These are phyloP conservation scores for Leucoraja ocellata DNA, from an alignment of 2,797 vertebrate genomes.

Conservation along the genomic window DNA sequence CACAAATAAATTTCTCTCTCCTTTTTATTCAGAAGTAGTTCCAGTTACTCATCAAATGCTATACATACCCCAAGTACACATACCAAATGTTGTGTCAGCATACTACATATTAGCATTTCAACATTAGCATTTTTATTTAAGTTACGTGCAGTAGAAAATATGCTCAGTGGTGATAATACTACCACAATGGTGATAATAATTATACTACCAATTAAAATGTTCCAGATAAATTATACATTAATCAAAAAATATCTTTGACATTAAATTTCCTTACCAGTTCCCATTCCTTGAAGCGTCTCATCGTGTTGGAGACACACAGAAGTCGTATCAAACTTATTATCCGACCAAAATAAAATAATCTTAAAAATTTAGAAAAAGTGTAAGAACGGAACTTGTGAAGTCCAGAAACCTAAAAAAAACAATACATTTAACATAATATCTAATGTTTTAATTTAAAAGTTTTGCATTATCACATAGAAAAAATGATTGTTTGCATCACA, in stretches of 20 bases:
- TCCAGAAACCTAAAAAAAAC: background rate
- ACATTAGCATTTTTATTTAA: background rate
- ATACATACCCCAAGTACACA: background rate
- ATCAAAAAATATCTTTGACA: background rate
- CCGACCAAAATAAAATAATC: constrained; percentile 48
- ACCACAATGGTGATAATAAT: background rate
- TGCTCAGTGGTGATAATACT: background rate
- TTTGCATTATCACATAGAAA: background rate
- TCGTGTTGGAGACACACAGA: constrained; percentile 51
- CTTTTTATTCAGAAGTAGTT: background rate
- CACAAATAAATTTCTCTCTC: background rate
- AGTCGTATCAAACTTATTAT: constrained; percentile 53
- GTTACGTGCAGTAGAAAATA: background rate
- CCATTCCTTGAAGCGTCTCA: constrained; percentile 66
- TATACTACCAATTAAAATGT: background rate
- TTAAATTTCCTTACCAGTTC: constrained; percentile 57
- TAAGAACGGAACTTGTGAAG: background rate
- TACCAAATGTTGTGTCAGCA: background rate
- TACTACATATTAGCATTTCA: background rate
- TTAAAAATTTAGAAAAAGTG: constrained; percentile 28
- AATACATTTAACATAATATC: background rate
- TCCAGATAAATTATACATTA: background rate
- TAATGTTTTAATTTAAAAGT: background rate
- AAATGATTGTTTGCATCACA: background rate
- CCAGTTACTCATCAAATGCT: constrained; percentile 10